Evolutionary conservation across 2,888 invertebrate species (phyloP), one percentile per base, ranked within the genome.

Genomic region (Nematopogon swammerdamellus): DNA sequence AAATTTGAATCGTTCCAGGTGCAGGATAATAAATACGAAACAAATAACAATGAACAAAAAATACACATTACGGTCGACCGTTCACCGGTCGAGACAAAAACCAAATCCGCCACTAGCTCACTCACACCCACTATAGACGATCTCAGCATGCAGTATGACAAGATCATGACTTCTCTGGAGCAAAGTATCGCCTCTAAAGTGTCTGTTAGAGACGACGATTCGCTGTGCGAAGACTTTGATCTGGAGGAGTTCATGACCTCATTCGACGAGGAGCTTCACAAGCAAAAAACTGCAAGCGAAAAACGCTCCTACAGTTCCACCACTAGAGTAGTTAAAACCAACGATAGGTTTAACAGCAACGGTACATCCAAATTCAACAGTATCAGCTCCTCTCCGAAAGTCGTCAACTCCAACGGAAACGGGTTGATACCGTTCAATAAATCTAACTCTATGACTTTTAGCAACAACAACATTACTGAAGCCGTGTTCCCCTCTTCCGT

Each of bases 201-300:
- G 55, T 74, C 79, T 2, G 64, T 68, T 19, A 72, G 74, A 62
- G 80, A 80, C 53, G 76, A 80, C 49, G 77, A 80, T 57, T 76
- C 81, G 57, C 68, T 84, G 20, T 83, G 84, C 57, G 84, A 83
- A 63, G 84, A 85, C 62, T 84, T 87, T 56, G 79, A 79, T 63
- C 68, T 79, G 54, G 87, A 87, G 61, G 87, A 87, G 65, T 82
- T 87, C 60, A 83, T 86, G 70, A 84, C 83, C 57, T 82, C 85
- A 54, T 86, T 87, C 62, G 86, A 86, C 57, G 86, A 87, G 58
- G 84, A 86, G 61, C 75, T 76, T 50, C 61, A 67, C 56, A 79
- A 72, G 61, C 72, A 73, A 58, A 73, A 68, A 60, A 55, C 62
- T 50, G 72, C 72, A 61, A 72, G 64, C 54, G 50, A 45, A 36